Conservation (phyloP, 2,888 invertebrate genomes). For the Aleiodes alternator region DNA sequence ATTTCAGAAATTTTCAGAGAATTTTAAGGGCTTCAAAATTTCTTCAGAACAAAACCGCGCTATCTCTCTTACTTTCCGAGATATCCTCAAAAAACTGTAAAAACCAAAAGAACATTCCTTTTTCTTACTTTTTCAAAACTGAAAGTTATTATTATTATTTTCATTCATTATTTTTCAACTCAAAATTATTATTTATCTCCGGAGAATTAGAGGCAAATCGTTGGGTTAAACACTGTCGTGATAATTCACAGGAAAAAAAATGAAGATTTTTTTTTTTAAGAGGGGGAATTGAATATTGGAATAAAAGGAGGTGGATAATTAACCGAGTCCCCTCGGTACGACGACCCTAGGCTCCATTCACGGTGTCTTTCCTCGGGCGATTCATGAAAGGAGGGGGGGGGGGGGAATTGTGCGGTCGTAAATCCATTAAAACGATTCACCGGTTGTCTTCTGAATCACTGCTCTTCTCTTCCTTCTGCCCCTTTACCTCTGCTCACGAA, state of each 20-base stretch:
- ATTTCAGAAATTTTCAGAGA: no score
- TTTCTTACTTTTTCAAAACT: not conserved
- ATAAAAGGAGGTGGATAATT: conserved; percentile 52
- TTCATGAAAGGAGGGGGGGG: conserved; percentile 27
- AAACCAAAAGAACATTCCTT: no score
- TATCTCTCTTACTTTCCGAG: no score
- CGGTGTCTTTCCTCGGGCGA: conserved; percentile 46
- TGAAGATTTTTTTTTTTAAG: not conserved
- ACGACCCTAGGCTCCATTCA: conserved; percentile 56
- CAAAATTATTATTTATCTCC: no score
- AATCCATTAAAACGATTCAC: conserved; percentile 57
- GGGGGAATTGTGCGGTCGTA: conserved; percentile 51
- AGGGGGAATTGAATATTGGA: conserved; percentile 10
- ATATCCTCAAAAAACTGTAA: not conserved
- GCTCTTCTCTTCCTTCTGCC: conserved; percentile 23
- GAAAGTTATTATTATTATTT: not conserved
- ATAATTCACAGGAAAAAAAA: conserved; percentile 10
- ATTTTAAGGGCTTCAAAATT: no score
- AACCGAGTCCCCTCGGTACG: conserved; percentile 55
- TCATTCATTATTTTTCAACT: not conserved
- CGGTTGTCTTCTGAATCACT: conserved; percentile 55
- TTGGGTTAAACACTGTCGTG: not conserved
- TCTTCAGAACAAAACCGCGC: no score
- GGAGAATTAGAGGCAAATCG: no score
- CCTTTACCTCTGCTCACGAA: not conserved